Evolutionary conservation across 1,140 invertebrate genomes (phyloP).

Genomic region (Bradysia coprophila): DNA sequence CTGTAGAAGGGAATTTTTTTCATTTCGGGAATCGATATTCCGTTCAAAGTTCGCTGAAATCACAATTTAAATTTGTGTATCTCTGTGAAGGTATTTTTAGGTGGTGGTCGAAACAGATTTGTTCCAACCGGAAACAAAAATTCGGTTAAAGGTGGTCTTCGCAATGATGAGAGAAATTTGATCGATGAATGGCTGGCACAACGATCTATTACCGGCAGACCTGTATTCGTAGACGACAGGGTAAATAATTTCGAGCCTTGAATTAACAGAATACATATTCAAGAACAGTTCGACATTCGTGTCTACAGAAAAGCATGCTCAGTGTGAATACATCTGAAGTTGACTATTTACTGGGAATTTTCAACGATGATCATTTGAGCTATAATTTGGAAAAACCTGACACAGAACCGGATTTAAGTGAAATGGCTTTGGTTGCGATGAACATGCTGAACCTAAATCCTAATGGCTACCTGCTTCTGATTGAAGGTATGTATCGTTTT

Average conservation of each 20-base stretch:
- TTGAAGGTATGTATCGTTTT: too few relatives aligned
- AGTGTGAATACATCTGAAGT: slow-evolving; percentile 5
- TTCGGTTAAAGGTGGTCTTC: neutral
- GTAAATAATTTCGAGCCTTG: too few relatives aligned
- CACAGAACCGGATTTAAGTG: slow-evolving; percentile 39
- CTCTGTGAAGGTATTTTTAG: slow-evolving; percentile 21
- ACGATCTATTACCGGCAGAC: too few relatives aligned
- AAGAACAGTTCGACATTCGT: too few relatives aligned
- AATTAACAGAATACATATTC: too few relatives aligned
- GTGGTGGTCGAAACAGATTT: neutral
- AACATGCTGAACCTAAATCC: slow-evolving; percentile 45
- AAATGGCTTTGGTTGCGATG: slow-evolving; percentile 72
- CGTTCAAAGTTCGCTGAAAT: too few relatives aligned
- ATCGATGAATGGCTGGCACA: slow-evolving; percentile 22
- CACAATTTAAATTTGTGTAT: too few relatives aligned
- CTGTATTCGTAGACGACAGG: slow-evolving; percentile 43
- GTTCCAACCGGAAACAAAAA: neutral
- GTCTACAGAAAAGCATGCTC: slow-evolving; percentile 26
- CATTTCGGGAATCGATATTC: too few relatives aligned
- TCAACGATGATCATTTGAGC: slow-evolving; percentile 28
- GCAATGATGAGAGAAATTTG: slow-evolving; percentile 1
- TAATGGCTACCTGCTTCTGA: slow-evolving; percentile 50
- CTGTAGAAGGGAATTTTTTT: too few relatives aligned
- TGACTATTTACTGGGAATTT: slow-evolving; percentile 18
- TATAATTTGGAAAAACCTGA: slow-evolving; percentile 27